Conservation (phyloP, 2,113 vertebrate species). For the Syrrhaptes paradoxus region DNA sequence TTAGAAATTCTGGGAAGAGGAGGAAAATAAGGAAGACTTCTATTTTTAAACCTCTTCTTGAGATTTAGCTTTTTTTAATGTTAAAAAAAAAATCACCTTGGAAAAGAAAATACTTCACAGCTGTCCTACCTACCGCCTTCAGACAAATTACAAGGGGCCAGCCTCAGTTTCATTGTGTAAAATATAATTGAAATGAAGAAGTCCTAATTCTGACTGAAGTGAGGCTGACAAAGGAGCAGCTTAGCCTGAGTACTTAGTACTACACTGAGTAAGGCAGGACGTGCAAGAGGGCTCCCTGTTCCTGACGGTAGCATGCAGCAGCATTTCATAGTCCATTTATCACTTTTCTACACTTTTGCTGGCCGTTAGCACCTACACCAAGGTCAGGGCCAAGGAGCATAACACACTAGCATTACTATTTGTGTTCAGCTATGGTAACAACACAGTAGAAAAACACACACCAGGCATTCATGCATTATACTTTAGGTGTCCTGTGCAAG, state of each 20-base stretch:
- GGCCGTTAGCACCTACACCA: background rate
- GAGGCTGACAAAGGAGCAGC: background rate
- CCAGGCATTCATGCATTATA: rapidly evolving
- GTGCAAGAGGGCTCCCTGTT: background rate
- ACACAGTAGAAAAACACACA: background rate
- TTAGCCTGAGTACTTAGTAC: background rate
- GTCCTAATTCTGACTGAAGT: background rate
- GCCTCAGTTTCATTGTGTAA: background rate
- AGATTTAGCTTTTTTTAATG: conserved; percentile 1
- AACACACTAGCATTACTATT: background rate
- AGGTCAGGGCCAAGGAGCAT: background rate
- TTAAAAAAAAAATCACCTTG: background rate
- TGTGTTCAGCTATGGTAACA: background rate
- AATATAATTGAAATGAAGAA: background rate
- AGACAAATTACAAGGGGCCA: background rate
- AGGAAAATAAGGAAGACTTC: background rate
- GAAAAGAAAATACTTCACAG: background rate
- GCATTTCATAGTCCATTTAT: background rate
- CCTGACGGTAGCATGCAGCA: background rate
- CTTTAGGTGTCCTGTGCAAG: background rate
- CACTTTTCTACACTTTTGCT: background rate
- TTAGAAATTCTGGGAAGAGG: background rate
- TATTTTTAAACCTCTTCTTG: background rate
- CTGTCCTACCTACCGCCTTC: background rate
- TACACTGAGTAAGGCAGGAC: background rate